Evolutionary conservation across 2,797 vertebrate species (phyloP), one percentile per base, ranked within the genome.

Genomic region (Pangasius macronema): DNA sequence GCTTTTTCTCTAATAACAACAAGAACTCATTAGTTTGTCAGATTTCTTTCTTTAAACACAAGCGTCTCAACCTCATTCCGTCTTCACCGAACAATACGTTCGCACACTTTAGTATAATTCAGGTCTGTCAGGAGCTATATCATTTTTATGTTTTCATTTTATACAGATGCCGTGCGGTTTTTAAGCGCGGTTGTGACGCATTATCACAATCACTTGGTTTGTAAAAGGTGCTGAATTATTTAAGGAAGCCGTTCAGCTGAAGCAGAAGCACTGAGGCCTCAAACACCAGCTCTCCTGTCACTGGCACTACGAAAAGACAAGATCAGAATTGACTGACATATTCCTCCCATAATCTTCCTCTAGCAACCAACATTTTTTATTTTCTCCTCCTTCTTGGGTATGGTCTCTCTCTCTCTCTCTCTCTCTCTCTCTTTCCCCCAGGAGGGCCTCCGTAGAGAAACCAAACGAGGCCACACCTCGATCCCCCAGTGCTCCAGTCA

Each of bases 21-120:
- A 86, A 90, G 88, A 88, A 87, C 84, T 89, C 63, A 82, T 87
- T 90, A 57, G 73, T 84, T 89, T 73, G 59, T 81, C 61, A 70
- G 76, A 68, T 86, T 79, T 87, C 82, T 83, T 88, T 88, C 85
- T 89, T 80, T 33, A 89, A 83, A 85, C 30, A 49, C 67, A 39
- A 80, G 67, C 36, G 55, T 84, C 76, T 86, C 65, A 9, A 77
- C 67, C 68, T 68, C 84, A 61, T 67, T 59, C 13, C 4, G 16
- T 51, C 59, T 39, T 39, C 70, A n/a, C 53, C 39, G 82, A 87
- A 88, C 83, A 57, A 86, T 84, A 46, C 36, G 68, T 30, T 59
- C 30, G 24, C 7, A 33, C 30, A 39, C 65, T 83, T 22, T 27
- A 42, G 22, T 63, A 2, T 61, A 63, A 36, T 30, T 79, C 51